Evolutionary conservation across 2,113 vertebrate species (phyloP), one percentile per base, ranked within the genome.

Genomic region (Notothenia coriiceps): DNA sequence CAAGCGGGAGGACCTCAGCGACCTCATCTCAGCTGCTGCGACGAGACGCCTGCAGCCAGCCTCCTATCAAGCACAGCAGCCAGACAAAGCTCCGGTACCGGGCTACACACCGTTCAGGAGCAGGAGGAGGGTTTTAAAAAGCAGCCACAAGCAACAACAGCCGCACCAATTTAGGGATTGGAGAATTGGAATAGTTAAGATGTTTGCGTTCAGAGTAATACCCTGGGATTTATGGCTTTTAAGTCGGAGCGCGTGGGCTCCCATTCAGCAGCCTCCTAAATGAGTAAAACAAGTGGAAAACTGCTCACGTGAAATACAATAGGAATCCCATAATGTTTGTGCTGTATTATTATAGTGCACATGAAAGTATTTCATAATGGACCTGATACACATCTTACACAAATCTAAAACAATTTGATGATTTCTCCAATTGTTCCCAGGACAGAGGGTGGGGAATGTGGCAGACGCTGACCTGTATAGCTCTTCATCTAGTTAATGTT

Each of bases 1-100:
- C 49, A 6, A 92, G 93, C 89, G 55, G 82, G 65, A 88, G 64
- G 87, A 91, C 88, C 91, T 78, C 40, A 2, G 66, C 68, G 82
- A 93, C 92, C 91, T 88, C 81, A 71, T 79, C 88, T 87, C 89
- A 82, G 90, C 89, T 87, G 88, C 90, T 61, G 82, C 79, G 88
- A 89, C 65, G 80, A 86, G 89, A 80, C 25, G 88, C 90, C 90
- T 68, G 86, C 82, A 87, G 88, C 89, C 80, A 83, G 63, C 81
- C 71, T 77, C 78, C 83, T 82, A 82, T 86, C 85, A 70, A 70
- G 76, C 82, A 11, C 75, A 54, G 52, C 77, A 85, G 82, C 74
- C 72, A 73, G 63, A 75, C 69, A 67, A 69, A 85, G 35, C 83
- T 68, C 76, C 22, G 70, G 70, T 86, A 73, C 73, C 14, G 62